Evolutionary conservation across 2,797 vertebrate species (phyloP).

Genomic region (Remorina albescens): DNA sequence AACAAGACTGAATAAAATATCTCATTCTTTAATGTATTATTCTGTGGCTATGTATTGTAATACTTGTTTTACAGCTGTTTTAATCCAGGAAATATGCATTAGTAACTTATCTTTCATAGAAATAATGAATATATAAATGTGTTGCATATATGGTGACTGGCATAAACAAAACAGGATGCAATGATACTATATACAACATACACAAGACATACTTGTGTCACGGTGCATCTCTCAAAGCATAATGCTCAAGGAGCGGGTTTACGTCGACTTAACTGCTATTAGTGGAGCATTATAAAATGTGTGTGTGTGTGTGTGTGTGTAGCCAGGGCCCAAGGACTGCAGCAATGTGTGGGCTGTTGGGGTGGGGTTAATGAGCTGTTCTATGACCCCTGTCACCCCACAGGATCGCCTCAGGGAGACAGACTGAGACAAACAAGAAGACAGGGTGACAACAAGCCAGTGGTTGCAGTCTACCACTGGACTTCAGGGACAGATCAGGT

Average conservation of each 20-base stretch:
- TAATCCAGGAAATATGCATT: background rate
- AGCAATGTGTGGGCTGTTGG: constrained; percentile 79
- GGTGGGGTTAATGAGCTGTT: constrained; percentile 86
- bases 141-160: background rate
- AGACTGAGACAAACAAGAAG: constrained; percentile 80
- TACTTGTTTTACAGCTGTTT: constrained; percentile 3
- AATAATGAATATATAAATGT: background rate
- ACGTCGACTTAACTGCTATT: constrained; percentile 81
- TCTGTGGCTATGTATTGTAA: constrained; percentile 1
- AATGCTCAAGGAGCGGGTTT: constrained; percentile 65
- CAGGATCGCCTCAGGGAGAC: constrained; percentile 75
- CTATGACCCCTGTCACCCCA: constrained; percentile 80
- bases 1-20: constrained; percentile 49
- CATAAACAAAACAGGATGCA: background rate
- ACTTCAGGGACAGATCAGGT: constrained; percentile 48
- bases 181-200: constrained; percentile 31
- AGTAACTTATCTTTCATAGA: background rate
- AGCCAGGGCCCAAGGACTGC: constrained; percentile 70
- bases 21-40: constrained; percentile 4
- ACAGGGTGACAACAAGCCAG: constrained; percentile 74
- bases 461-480: constrained; percentile 53
- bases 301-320: constrained; percentile 55
- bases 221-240: constrained; percentile 64
- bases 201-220: constrained; percentile 49
- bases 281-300: constrained; percentile 78